Evolutionary conservation across 2,888 invertebrate species (phyloP), one percentile per base, ranked within the genome.

Genomic region (Xestia rhomboidea): DNA sequence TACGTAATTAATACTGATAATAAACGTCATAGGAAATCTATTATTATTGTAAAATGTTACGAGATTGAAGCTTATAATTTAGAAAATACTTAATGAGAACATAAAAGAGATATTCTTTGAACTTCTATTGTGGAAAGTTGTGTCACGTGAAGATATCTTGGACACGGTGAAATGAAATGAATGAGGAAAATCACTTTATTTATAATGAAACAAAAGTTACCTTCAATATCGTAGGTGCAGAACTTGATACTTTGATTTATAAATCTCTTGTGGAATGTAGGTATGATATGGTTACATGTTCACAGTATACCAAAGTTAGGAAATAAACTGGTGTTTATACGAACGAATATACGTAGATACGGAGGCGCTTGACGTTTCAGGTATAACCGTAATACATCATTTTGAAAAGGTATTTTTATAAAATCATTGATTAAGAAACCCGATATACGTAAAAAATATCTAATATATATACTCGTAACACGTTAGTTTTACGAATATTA

Each of bases 281-380:
- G 91, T 93, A 91, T 89, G 91, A 90, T n/a, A n/a, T n/a, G 88
- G 90, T 93, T 90, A 92, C 91, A 92, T 93, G 93, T 94, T 94
- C 94, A 95, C 95, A 94, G 96, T 96, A 97, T 97, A 97, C 97
- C 97, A 97, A 97, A 97, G 97, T 95, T 97, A 97, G 96, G 90
- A 92, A 93, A 93, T 96, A 96, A 94, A 95, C 94, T 93, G 91
- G 92, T 92, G 90, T 93, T 92, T 89, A 89, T 87, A 88, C 78
- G 88, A 88, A 84, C 80, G 82, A 84, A 84, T 87, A 88, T 87
- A 90, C 89, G 85, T 89, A 88, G 88, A 88, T 87, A 88, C 89
- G 89, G 87, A 85, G 85, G 88, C 88, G 87, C 85, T 87, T 89
- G 84, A 89, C 83, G 88, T 88, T 79, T 76, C 83, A 74, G 79